These are phyloP conservation scores for Mesitornis unicolor DNA, from an alignment of 2,113 vertebrate genomes.

Conservation along the genomic window DNA sequence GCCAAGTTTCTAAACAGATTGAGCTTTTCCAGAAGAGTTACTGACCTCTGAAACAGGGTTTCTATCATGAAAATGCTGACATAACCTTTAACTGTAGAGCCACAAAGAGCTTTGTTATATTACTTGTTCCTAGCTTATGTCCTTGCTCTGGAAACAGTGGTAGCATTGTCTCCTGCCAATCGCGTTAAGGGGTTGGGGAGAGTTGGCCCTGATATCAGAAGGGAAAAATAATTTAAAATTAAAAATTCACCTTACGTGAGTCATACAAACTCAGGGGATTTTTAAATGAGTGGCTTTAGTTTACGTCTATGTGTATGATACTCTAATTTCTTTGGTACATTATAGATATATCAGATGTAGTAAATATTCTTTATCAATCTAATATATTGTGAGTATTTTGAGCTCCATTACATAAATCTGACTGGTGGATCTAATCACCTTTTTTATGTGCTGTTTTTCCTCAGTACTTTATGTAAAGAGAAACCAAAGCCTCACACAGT, in stretches of 20 bases:
- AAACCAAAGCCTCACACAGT: background rate
- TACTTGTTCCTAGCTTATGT: slow-evolving; percentile 33
- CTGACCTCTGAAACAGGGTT: slow-evolving; percentile 54
- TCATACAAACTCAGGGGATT: slow-evolving; percentile 34
- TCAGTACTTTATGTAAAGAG: background rate
- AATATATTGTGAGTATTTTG: slow-evolving; percentile 8
- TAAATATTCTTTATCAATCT: slow-evolving; percentile 10
- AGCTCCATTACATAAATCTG: background rate
- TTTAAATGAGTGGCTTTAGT: slow-evolving; percentile 27
- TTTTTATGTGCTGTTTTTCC: background rate
- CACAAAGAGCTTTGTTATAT: slow-evolving; percentile 47
- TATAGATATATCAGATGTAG: background rate
- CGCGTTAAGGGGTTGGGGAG: slow-evolving; percentile 12
- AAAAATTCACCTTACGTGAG: slow-evolving; percentile 52
- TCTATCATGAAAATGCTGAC: slow-evolving; percentile 70
- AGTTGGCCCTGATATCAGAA: slow-evolving; percentile 66
- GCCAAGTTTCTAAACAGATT: slow-evolving; percentile 16
- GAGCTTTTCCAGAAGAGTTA: slow-evolving; percentile 61
- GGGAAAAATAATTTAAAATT: slow-evolving; percentile 65
- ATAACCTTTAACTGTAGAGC: slow-evolving; percentile 55
- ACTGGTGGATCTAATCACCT: background rate
- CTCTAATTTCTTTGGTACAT: background rate
- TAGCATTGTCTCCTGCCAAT: slow-evolving; percentile 64
- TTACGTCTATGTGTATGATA: background rate
- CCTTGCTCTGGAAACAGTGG: slow-evolving; percentile 61